Conservation (phyloP, 2,113 vertebrate species). For the Microcebus griseorufus region DNA sequence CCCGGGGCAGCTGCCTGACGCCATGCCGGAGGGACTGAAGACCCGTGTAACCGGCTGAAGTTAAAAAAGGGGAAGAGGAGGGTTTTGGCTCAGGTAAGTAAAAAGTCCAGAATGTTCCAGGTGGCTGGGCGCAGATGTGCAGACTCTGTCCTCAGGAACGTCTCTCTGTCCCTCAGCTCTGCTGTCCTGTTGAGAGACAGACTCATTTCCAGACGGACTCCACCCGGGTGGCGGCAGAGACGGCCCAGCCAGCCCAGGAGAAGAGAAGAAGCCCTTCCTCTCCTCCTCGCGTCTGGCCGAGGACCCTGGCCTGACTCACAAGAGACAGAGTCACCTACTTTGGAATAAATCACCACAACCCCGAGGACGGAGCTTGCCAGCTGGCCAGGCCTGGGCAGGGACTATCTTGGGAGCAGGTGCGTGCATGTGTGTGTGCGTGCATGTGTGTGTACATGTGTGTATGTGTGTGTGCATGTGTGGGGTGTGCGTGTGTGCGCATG, state of each 20-base stretch:
- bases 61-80: not conserved
- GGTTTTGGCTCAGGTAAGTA: not conserved
- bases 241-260: too few relatives aligned
- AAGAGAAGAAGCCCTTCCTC: not conserved
- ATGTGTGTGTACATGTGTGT: too few relatives aligned
- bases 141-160: fast-evolving
- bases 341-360: not conserved
- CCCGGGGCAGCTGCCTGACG: fast-evolving
- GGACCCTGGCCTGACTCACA: not conserved
- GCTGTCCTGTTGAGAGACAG: too few relatives aligned
- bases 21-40: fast-evolving
- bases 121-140: fast-evolving
- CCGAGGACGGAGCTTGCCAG: fast-evolving
- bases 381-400: not conserved
- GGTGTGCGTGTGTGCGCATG: too few relatives aligned
- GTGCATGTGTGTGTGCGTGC: too few relatives aligned
- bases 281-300: fast-evolving
- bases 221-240: fast-evolving
- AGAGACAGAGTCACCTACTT: too few relatives aligned
- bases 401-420: not conserved
- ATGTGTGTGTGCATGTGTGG: too few relatives aligned
- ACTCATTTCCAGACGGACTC: not conserved
- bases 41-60: not conserved
- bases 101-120: not conserved
- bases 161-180: not conserved